Evolutionary conservation across 2,113 vertebrate species (phyloP).

Genomic region (Aldabrachelys gigantea): DNA sequence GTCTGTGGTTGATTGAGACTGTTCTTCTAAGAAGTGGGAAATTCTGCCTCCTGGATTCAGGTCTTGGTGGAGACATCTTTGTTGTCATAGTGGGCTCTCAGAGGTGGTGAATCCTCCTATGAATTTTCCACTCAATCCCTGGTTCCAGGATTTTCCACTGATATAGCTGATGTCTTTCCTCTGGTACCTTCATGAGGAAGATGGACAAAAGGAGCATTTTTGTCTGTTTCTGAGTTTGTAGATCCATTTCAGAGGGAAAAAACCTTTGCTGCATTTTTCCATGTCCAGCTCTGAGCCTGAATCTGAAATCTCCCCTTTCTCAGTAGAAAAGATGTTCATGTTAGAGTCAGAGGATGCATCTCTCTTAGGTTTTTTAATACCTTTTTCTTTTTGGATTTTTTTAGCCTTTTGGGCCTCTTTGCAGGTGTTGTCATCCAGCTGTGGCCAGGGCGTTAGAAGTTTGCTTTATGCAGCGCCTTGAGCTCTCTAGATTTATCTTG

Average conservation of each 20-base stretch:
- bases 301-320: neutral
- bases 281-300: neutral
- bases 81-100: neutral
- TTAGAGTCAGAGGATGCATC: neutral
- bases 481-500: too few relatives aligned
- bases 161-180: neutral
- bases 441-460: neutral
- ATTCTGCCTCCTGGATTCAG: too few relatives aligned
- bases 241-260: neutral
- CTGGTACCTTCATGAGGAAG: neutral
- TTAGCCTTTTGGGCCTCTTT: neutral
- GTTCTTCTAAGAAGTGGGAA: too few relatives aligned
- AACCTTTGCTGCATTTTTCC: neutral
- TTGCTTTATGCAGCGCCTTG: neutral
- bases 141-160: neutral
- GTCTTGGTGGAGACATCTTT: too few relatives aligned
- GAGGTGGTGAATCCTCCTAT: neutral
- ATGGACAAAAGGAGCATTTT: neutral
- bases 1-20: too few relatives aligned
- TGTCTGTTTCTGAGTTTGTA: neutral
- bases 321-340: neutral
- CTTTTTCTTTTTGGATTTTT: neutral
- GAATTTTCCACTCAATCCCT: neutral
- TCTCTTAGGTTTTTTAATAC: too few relatives aligned
- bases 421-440: neutral